Percentiles rank a stretch among this genome's conserved stretches.
Conservation (phyloP, 2,797 vertebrate species). For the Rhabdomys pumilio region DNA sequence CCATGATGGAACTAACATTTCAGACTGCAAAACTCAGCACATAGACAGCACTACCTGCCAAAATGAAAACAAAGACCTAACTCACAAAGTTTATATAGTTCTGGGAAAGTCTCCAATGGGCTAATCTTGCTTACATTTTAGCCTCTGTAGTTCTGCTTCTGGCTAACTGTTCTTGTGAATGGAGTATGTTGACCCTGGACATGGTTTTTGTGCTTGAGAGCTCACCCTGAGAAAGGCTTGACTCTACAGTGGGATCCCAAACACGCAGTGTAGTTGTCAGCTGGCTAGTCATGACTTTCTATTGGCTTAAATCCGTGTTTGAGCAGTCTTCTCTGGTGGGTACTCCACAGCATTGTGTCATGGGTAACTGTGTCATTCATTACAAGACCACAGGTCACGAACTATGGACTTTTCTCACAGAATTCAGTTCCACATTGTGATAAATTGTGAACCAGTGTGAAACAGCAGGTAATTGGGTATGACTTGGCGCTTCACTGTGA, state of each 20-base stretch:
- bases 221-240: background rate
- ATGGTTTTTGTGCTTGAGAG: background rate
- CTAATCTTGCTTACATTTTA: background rate
- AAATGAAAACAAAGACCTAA: background rate
- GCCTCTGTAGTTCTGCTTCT: background rate
- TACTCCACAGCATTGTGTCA: background rate
- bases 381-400: background rate
- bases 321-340: background rate
- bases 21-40: background rate
- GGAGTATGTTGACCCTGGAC: background rate
- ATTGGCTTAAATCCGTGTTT: background rate
- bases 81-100: background rate
- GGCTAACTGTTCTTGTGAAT: background rate
- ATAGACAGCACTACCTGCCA: background rate
- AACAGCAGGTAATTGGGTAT: background rate
- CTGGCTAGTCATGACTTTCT: background rate
- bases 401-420: background rate
- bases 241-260: background rate
- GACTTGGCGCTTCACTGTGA: background rate
- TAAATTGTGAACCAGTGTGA: background rate
- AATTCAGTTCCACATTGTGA: constrained; percentile 3
- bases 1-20: background rate
- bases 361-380: background rate
- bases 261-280: background rate
- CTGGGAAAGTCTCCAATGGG: too few species aligned